phyloP scores from a whole-genome alignment of 2,888 invertebrate species.

The Tenthredo notha region DNA sequence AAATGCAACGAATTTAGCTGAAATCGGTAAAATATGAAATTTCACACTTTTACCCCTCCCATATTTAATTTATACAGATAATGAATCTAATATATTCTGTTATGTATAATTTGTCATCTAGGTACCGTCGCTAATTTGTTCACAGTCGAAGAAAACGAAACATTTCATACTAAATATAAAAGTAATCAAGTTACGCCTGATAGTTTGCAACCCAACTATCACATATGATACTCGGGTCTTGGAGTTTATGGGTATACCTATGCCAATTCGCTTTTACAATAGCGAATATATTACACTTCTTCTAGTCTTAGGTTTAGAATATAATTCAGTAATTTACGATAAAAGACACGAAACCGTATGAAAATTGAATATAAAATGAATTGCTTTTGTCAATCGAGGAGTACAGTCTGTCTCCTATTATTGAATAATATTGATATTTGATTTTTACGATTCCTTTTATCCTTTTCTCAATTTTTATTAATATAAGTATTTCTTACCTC shows the following conservation, averaged over 20 bases:
- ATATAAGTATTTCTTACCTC: neutral
- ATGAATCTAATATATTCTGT: neutral
- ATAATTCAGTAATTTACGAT: neutral
- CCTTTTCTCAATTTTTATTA: neutral
- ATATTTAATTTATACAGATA: neutral
- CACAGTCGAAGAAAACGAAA: neutral
- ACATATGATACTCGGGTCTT: neutral
- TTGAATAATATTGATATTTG: neutral
- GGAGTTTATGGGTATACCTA: neutral
- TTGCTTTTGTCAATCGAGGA: neutral
- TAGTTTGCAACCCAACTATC: conserved; percentile 1
- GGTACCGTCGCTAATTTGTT: neutral
- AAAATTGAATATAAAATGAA: too few relatives aligned
- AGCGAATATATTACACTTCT: neutral
- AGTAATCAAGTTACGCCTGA: neutral
- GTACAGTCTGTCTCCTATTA: neutral
- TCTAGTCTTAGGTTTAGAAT: neutral
- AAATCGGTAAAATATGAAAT: neutral
- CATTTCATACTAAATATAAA: neutral
- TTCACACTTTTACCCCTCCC: neutral
- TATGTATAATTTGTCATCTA: neutral
- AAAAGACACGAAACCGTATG: neutral
- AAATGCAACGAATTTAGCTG: neutral
- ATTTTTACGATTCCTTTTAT: neutral
- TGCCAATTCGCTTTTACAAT: neutral